Percentiles rank a stretch among this genome's conserved stretches.
Conservation (phyloP, 2,888 invertebrate species). For the Stenotaenia linearis region DNA sequence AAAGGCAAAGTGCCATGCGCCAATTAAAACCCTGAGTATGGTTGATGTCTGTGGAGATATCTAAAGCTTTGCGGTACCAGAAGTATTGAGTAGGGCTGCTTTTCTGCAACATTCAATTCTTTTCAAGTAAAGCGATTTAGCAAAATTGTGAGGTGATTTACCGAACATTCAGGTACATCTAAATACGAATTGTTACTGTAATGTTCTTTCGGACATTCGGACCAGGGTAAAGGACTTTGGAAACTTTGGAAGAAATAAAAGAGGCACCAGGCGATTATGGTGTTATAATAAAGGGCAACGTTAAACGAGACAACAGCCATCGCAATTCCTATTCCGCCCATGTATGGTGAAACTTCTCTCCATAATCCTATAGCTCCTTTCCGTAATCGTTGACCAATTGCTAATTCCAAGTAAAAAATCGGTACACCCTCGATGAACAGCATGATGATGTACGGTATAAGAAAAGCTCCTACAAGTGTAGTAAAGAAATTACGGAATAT, state of each 20-base stretch:
- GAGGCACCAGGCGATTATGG: constrained; percentile 95
- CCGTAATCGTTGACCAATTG: constrained; percentile 85
- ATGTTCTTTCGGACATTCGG: constrained; percentile 78
- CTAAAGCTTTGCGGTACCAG: constrained; percentile 88
- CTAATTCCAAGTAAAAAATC: constrained; percentile 90
- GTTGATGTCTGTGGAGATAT: constrained; percentile 83
- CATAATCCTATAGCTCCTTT: constrained; percentile 94
- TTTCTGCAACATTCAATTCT: constrained; percentile 55
- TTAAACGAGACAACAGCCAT: constrained; percentile 94
- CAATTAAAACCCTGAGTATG: constrained; percentile 81
- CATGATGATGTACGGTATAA: constrained; percentile 95
- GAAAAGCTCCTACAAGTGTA: constrained; percentile 68
- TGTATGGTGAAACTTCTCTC: constrained; percentile 84
- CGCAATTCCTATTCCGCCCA: constrained; percentile 85
- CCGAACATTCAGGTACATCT: constrained; percentile 47
- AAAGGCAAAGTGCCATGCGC: constrained; percentile 78
- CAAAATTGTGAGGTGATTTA: too few relatives aligned
- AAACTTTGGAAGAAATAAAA: constrained; percentile 88
- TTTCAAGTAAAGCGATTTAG: too few relatives aligned
- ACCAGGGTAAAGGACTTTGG: constrained; percentile 84
- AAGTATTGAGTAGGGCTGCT: constrained; percentile 91
- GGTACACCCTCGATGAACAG: constrained; percentile 89
- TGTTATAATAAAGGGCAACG: constrained; percentile 94
- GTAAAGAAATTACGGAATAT: neutral
- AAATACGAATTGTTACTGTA: constrained; percentile 49